A percentile compares a stretch with the other conserved stretches of the same genome.
Evolutionary conservation across 2,888 invertebrate genomes (phyloP).

Genomic region (Melanophora roralis): DNA sequence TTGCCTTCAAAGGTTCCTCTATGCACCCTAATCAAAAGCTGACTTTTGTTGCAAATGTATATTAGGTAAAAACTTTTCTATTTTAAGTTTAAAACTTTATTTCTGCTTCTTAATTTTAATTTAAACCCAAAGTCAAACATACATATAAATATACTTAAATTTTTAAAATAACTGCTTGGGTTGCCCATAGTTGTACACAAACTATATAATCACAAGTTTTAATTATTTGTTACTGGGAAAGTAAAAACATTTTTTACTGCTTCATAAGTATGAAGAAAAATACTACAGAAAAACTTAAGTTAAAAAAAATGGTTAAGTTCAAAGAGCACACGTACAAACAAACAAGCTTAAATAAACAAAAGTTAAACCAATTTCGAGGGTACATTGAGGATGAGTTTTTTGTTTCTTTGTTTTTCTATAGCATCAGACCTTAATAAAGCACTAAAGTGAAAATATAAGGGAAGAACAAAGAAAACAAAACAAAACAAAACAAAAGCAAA

Average conservation of each 20-base stretch:
- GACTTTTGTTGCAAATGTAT: too few relatives aligned
- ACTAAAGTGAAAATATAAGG: slow-evolving; percentile 6
- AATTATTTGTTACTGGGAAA: neutral
- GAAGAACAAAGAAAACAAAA: neutral
- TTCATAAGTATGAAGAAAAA: neutral
- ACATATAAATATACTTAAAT: neutral
- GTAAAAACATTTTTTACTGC: neutral
- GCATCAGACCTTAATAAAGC: neutral
- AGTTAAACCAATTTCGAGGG: slow-evolving; percentile 27
- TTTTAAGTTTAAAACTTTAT: too few relatives aligned
- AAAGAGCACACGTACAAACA: neutral
- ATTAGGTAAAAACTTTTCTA: too few relatives aligned
- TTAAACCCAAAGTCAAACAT: neutral
- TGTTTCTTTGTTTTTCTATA: neutral
- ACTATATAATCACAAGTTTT: slow-evolving; percentile 11
- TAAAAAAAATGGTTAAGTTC: neutral
- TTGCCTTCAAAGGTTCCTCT: too few relatives aligned
- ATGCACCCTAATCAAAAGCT: too few relatives aligned
- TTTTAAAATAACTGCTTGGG: neutral
- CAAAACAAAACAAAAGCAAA: neutral
- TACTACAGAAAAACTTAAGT: neutral
- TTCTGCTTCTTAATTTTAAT: neutral
- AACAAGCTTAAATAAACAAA: neutral
- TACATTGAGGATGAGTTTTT: slow-evolving; percentile 25
- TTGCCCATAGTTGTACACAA: neutral